Percentiles rank a stretch among this genome's conserved stretches.
phyloP scores from a whole-genome alignment of 2,113 vertebrate species.

The Otus sunia region DNA sequence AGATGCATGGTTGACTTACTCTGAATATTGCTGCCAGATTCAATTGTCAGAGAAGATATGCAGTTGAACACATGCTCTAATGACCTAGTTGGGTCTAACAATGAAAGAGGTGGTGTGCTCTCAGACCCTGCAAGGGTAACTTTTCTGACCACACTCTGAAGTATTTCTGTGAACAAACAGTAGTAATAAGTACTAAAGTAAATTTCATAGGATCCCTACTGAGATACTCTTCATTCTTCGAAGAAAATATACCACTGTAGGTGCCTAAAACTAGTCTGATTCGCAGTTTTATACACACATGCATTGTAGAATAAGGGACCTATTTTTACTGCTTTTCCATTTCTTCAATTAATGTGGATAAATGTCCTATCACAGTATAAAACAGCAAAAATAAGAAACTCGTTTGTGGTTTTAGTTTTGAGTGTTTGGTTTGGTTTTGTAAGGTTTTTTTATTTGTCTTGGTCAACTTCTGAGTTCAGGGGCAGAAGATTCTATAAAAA shows the following conservation, averaged over 20 bases:
- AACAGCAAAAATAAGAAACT: neutral
- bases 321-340: neutral
- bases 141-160: neutral
- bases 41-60: neutral
- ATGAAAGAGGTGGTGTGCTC: neutral
- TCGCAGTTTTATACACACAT: neutral
- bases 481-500: neutral
- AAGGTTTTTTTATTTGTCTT: neutral
- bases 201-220: neutral
- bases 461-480: neutral
- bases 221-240: neutral
- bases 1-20: neutral
- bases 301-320: neutral
- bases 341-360: neutral
- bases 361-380: neutral
- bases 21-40: neutral
- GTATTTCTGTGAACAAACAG: neutral
- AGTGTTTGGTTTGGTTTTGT: neutral
- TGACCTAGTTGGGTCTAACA: neutral
- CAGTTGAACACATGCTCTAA: neutral
- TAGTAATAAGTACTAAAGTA: neutral
- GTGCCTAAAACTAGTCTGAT: neutral
- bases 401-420: neutral
- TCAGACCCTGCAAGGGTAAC: neutral
- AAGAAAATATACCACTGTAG: neutral